These are phyloP conservation scores for Parapsyche elsis DNA, from an alignment of 1,140 invertebrate genomes.

Conservation along the genomic window DNA sequence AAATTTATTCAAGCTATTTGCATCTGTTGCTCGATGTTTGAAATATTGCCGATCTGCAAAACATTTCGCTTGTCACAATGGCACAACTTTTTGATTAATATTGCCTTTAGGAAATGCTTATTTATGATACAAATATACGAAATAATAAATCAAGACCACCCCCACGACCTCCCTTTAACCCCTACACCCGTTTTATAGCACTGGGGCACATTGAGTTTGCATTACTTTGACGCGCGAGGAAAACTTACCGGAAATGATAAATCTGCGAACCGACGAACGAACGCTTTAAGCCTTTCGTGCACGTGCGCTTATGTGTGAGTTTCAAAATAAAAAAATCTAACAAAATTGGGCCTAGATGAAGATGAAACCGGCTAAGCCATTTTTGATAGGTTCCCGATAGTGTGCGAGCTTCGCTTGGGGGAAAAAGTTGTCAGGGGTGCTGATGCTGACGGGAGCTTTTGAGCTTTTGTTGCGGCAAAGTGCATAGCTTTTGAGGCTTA, in stretches of 20 bases:
- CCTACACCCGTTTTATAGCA: not conserved
- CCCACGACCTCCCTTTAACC: conserved; percentile 1
- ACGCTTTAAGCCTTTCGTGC: not conserved
- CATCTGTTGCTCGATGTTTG: conserved; percentile 50
- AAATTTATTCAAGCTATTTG: conserved; percentile 52
- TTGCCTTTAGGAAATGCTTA: conserved; percentile 52
- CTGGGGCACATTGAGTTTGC: conserved; percentile 35
- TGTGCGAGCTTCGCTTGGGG: not conserved
- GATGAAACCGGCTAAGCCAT: conserved; percentile 1
- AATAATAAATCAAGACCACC: conserved; percentile 50
- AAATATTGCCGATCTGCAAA: conserved; percentile 53
- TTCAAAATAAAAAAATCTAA: no score
- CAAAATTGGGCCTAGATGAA: not conserved
- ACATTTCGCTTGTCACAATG: conserved; percentile 52
- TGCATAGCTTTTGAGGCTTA: conserved; percentile 10
- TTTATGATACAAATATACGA: conserved; percentile 53
- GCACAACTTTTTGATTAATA: conserved; percentile 54
- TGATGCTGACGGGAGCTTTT: conserved; percentile 3
- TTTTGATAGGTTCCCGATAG: conserved; percentile 7
- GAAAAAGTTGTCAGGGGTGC: not conserved
- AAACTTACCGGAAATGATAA: conserved; percentile 43
- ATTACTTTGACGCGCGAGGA: conserved; percentile 38
- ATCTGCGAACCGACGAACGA: conserved; percentile 17
- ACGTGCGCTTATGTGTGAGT: no score
- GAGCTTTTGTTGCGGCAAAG: conserved; percentile 22